phyloP scores from a whole-genome alignment of 2,113 vertebrate species.

The Ammodramus savannarum region DNA sequence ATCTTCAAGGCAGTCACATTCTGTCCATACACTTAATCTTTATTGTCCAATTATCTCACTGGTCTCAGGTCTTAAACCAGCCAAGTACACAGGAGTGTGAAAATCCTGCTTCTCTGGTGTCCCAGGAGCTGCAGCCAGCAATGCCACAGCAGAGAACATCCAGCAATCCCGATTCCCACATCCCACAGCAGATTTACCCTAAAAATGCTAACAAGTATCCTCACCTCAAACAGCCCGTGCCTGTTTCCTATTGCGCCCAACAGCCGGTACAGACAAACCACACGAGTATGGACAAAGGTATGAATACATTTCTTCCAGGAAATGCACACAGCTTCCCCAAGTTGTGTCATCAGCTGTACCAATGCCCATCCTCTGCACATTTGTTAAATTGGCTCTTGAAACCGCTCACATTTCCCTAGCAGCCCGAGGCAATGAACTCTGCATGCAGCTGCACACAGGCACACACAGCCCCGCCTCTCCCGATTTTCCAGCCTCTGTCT shows the following conservation, averaged over 20 bases:
- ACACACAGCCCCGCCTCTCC: neutral
- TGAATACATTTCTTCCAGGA: neutral
- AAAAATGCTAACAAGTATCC: neutral
- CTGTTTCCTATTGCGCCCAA: rapidly evolving
- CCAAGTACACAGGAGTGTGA: neutral
- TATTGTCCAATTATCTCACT: neutral
- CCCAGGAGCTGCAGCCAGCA: neutral
- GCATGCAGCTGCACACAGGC: rapidly evolving
- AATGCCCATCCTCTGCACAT: neutral
- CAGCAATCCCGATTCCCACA: neutral
- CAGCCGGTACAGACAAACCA: neutral
- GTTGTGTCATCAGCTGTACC: neutral
- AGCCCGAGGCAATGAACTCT: neutral
- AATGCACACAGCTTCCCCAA: neutral
- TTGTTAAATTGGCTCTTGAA: neutral
- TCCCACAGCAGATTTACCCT: neutral
- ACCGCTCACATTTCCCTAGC: neutral
- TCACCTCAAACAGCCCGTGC: neutral
- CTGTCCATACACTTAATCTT: neutral
- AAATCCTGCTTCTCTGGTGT: rapidly evolving
- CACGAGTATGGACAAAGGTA: rapidly evolving
- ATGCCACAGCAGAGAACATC: neutral
- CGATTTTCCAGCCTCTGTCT: neutral
- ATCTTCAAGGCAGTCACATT: neutral
- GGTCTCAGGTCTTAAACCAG: neutral